These are phyloP conservation scores for Anguilla megastoma DNA, from an alignment of 2,797 vertebrate genomes.

Conservation along the genomic window DNA sequence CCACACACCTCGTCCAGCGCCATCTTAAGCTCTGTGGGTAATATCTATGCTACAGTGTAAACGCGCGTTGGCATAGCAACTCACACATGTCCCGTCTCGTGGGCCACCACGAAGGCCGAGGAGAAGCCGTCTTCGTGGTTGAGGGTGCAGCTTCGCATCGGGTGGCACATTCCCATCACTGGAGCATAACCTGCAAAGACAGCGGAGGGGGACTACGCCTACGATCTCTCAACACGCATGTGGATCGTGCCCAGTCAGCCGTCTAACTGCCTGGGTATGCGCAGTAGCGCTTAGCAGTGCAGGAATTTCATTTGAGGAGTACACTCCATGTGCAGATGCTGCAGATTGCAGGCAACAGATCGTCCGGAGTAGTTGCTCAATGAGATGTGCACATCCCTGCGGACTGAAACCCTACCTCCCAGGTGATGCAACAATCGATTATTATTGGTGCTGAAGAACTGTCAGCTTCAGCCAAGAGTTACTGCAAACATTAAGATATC, in stretches of 20 bases:
- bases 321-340: background rate
- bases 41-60: background rate
- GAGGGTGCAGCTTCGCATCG: constrained; percentile 92
- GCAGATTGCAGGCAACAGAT: background rate
- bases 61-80: constrained; percentile 55
- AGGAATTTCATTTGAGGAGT: background rate
- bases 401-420: background rate
- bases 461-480: background rate
- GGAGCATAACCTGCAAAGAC: constrained; percentile 86
- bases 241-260: background rate
- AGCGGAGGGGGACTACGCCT: background rate
- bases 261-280: constrained; percentile 15
- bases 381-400: background rate
- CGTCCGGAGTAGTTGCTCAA: too few species aligned
- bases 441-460: background rate
- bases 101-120: constrained; percentile 95
- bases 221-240: background rate
- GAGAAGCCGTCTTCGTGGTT: constrained; percentile 98
- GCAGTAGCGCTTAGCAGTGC: background rate
- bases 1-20: background rate
- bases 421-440: background rate
- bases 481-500: background rate
- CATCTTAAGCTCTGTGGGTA: constrained; percentile 1
- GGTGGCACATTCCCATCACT: constrained; percentile 98
- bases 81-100: constrained; percentile 98